A percentile compares a stretch with the other conserved stretches of the same genome.
Evolutionary conservation across 2,888 invertebrate genomes (phyloP).

Genomic region (Panzeria rudis): DNA sequence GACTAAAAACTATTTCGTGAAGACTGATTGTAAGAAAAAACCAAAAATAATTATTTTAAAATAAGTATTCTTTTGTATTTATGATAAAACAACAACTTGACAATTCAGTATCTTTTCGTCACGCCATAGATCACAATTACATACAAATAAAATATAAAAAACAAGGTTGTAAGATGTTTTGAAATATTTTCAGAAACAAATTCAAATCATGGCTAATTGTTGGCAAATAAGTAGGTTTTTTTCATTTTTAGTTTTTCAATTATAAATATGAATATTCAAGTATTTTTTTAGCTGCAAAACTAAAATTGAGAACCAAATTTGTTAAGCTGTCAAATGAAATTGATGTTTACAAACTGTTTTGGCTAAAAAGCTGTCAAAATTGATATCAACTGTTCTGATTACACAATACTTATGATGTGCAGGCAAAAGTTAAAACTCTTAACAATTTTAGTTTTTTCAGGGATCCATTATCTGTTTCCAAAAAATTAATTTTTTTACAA

Average conservation of each 20-base stretch:
- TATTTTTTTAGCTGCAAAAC: background rate
- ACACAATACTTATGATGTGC: background rate
- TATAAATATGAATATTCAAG: background rate
- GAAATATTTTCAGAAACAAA: conserved; percentile 33
- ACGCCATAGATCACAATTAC: conserved; percentile 20
- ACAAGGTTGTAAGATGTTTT: conserved; percentile 50
- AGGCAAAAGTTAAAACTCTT: background rate
- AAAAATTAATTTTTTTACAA: background rate
- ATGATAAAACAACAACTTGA: conserved; percentile 28
- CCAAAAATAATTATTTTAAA: background rate
- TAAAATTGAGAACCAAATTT: background rate
- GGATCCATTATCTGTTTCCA: background rate
- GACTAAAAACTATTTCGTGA: background rate
- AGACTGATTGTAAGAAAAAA: background rate
- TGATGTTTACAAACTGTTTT: conserved; percentile 5
- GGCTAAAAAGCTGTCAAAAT: conserved; percentile 33
- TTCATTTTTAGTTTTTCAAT: background rate
- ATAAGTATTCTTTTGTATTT: conserved; percentile 14
- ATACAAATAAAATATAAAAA: background rate
- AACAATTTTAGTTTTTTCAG: conserved; percentile 5
- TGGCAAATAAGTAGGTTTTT: background rate
- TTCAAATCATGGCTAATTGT: conserved; percentile 31
- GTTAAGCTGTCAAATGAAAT: background rate
- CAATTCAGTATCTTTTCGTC: conserved; percentile 43
- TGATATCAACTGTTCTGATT: conserved; percentile 11